A percentile compares a stretch with the other conserved stretches of the same genome.
These are phyloP conservation scores for Steinernema hermaphroditum DNA, from an alignment of 2,888 invertebrate genomes.

Conservation along the genomic window DNA sequence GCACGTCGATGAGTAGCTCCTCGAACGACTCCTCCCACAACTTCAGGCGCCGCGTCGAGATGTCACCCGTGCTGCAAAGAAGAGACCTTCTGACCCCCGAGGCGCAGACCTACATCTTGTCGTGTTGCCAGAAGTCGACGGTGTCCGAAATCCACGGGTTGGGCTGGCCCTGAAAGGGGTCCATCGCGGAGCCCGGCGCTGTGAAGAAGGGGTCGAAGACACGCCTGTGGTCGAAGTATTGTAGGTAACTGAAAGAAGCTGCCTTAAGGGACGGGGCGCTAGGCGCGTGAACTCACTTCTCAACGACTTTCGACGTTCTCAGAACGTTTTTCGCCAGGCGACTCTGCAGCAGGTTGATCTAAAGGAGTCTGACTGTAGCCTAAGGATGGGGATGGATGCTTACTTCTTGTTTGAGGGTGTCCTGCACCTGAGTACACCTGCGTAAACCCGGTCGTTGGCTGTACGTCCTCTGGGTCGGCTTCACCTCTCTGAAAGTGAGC, in stretches of 20 bases:
- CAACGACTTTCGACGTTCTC: conserved; percentile 88
- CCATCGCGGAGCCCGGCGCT: conserved; percentile 77
- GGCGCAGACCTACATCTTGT: conserved; percentile 74
- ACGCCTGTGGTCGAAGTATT: conserved; percentile 79
- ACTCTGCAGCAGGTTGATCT: conserved; percentile 72
- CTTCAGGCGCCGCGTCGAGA: conserved; percentile 87
- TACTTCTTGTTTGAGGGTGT: conserved; percentile 73
- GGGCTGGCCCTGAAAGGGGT: conserved; percentile 70
- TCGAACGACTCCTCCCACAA: conserved; percentile 96
- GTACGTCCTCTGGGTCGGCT: conserved; percentile 37
- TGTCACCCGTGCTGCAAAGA: conserved; percentile 74
- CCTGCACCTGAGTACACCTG: conserved; percentile 65
- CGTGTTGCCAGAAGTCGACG: conserved; percentile 95
- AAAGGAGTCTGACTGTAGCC: conserved; percentile 38
- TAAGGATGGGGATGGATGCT: conserved; percentile 25
- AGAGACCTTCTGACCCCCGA: neutral
- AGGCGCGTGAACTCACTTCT: conserved; percentile 75
- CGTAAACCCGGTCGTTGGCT: conserved; percentile 61
- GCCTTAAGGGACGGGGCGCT: neutral
- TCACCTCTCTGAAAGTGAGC: neutral
- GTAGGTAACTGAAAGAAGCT: conserved; percentile 37
- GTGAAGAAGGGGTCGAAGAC: conserved; percentile 95
- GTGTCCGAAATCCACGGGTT: conserved; percentile 97
- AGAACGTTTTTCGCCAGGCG: conserved; percentile 81
- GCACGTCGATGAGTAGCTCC: conserved; percentile 87